Percentiles rank a stretch among this genome's conserved stretches.
These are phyloP conservation scores for Strongylocentrotus purpuratus DNA, from an alignment of 35 echinoderm and acorn worm species.

Conservation along the genomic window DNA sequence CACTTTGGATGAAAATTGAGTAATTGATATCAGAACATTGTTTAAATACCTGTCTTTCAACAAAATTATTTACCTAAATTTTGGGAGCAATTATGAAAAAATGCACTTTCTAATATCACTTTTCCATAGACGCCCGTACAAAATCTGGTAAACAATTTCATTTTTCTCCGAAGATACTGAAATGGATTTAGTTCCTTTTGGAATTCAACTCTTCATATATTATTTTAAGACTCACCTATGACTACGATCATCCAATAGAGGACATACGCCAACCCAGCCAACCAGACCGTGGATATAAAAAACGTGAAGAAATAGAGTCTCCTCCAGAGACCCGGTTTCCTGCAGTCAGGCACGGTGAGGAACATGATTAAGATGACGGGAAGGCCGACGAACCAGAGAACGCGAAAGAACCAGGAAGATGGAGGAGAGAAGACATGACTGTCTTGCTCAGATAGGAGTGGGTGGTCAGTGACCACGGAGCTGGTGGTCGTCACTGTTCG, in stretches of 20 bases:
- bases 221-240: conserved; percentile 77
- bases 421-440: conserved; percentile 49
- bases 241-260: conserved; percentile 83
- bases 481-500: not conserved
- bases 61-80: no score
- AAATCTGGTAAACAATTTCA: no score
- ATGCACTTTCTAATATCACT: no score
- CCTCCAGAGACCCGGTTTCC: conserved; percentile 39
- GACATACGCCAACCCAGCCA: conserved; percentile 64
- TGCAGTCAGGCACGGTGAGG: conserved; percentile 69
- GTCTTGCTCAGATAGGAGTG: not conserved
- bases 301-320: conserved; percentile 70
- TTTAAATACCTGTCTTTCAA: no score
- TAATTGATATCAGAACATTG: no score
- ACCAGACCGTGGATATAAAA: conserved; percentile 52
- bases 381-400: conserved; percentile 64
- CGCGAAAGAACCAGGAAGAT: not conserved
- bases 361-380: conserved; percentile 38
- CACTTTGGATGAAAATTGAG: no score
- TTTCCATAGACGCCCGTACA: no score
- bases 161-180: no score
- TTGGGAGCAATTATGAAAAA: no score
- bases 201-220: no score
- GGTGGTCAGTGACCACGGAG: not conserved
- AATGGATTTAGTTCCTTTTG: no score